Conservation (phyloP, 2,113 vertebrate genomes). For the Elachura formosa region DNA sequence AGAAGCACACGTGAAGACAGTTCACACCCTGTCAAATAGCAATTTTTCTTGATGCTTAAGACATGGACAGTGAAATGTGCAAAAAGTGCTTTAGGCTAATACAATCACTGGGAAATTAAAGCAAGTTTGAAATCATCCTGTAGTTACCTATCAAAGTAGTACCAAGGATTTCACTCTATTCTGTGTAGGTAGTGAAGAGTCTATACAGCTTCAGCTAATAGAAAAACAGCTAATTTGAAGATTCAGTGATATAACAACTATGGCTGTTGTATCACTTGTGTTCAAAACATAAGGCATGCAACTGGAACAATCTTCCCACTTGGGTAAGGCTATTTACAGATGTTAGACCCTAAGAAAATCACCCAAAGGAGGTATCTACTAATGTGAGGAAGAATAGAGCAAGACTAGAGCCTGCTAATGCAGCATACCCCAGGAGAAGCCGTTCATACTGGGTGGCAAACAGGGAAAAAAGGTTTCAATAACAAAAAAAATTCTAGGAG, state of each 20-base stretch:
- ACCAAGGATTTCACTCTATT: neutral
- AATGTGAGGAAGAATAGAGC: neutral
- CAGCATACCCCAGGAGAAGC: neutral
- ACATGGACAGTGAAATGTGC: neutral
- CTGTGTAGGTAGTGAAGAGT: neutral
- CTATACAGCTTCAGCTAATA: neutral
- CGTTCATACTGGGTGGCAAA: neutral
- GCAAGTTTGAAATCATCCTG: neutral
- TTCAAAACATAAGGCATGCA: neutral
- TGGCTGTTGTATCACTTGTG: neutral
- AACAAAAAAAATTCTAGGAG: neutral
- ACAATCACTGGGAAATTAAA: neutral
- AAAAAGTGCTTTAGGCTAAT: neutral
- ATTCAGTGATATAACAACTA: neutral
- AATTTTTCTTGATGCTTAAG: neutral
- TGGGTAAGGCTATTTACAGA: neutral
- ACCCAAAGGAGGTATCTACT: neutral
- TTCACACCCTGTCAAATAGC: neutral
- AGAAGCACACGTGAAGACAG: neutral
- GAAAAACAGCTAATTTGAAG: neutral
- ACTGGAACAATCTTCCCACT: neutral
- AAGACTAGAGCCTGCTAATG: neutral
- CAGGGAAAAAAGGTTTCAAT: neutral
- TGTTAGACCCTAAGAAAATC: neutral
- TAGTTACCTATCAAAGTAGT: neutral